These are phyloP conservation scores for Dendroctonus ponderosae DNA, from an alignment of 1,140 invertebrate genomes.

Conservation along the genomic window DNA sequence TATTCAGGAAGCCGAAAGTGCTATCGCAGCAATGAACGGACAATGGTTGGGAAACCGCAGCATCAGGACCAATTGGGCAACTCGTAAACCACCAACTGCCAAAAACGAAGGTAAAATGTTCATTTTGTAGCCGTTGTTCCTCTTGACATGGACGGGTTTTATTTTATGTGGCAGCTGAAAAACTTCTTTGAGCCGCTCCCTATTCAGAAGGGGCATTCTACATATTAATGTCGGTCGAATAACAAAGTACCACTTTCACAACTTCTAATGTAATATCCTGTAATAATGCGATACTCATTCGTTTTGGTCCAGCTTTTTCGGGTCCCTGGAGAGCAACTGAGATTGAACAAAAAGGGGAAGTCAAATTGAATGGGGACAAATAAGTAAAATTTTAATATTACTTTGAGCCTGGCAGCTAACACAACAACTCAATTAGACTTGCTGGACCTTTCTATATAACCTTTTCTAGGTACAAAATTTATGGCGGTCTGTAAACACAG, in stretches of 20 bases:
- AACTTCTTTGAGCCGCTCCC: too few relatives aligned
- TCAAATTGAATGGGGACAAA: too few relatives aligned
- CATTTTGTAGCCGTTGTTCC: constrained; percentile 7
- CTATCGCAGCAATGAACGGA: constrained; percentile 97
- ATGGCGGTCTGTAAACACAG: constrained; percentile 31
- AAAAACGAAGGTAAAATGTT: constrained; percentile 60
- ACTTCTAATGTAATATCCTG: too few relatives aligned
- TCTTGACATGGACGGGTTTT: too few relatives aligned
- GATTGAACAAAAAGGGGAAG: too few relatives aligned
- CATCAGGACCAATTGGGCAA: constrained; percentile 99
- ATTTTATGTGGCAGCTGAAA: too few relatives aligned
- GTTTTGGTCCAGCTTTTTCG: too few relatives aligned
- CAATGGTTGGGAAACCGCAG: constrained; percentile 97
- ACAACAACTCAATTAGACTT: constrained; percentile 28
- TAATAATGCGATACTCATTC: too few relatives aligned
- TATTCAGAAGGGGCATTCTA: too few relatives aligned
- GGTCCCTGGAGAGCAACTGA: too few relatives aligned
- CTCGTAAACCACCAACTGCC: constrained; percentile 88
- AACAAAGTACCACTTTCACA: too few relatives aligned
- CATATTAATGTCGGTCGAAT: too few relatives aligned
- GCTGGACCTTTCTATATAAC: constrained; percentile 19
- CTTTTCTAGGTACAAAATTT: constrained; percentile 25
- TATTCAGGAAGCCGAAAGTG: constrained; percentile 85
- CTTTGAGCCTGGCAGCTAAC: constrained; percentile 14
- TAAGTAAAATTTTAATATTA: constrained; percentile 19